Base-by-base conservation (phyloP, 1,140 invertebrate genomes). In the Aphelenchoides fujianensis region DNA sequence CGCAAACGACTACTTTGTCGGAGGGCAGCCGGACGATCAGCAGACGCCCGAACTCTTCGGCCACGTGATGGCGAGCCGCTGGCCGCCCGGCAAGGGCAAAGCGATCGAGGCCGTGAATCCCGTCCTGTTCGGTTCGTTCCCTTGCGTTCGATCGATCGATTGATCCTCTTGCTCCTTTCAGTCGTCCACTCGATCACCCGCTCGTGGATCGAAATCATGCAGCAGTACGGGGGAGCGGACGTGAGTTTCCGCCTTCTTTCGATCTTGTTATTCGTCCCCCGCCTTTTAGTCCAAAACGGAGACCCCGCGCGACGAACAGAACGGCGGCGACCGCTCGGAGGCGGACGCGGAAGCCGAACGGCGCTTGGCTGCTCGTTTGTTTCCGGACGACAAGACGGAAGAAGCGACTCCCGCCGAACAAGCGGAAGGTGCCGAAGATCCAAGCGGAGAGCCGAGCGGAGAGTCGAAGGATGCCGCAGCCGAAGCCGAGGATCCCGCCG, bases 81-180 rank as follows among this genome's bases (percentile, higher is more conserved):
- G 63, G 63, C 63, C 63, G n/a, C 63, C 63, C 28, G 63, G 63
- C 34, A 66, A 12, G 53, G 63, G 32, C 2, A 66, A 66, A 66
- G 63, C 63, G 19, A 66, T 66, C 12, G 63, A 66, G 31, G 23
- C 1, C 16, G 63, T 66, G 1, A 66, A 66, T 37, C 63, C 63
- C 9, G 36, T 66, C 16, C 32, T 66, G n/a, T 66, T 36, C 31
- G 32, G n/a, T n/a, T n/a, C n/a, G n/a, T n/a, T n/a, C n/a, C n/a
- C n/a, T n/a, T n/a, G n/a, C n/a, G n/a, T n/a, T n/a, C n/a, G n/a
- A n/a, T n/a, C n/a, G n/a, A n/a, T n/a, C n/a, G n/a, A n/a, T n/a
- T n/a, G n/a, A n/a, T n/a, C n/a, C n/a, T n/a, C n/a, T n/a, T n/a
- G n/a, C n/a, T n/a, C n/a, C n/a, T n/a, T n/a, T n/a, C n/a, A n/a